Evolutionary conservation across 2,797 vertebrate species (phyloP).

Genomic region (Sebastes iracundus): DNA sequence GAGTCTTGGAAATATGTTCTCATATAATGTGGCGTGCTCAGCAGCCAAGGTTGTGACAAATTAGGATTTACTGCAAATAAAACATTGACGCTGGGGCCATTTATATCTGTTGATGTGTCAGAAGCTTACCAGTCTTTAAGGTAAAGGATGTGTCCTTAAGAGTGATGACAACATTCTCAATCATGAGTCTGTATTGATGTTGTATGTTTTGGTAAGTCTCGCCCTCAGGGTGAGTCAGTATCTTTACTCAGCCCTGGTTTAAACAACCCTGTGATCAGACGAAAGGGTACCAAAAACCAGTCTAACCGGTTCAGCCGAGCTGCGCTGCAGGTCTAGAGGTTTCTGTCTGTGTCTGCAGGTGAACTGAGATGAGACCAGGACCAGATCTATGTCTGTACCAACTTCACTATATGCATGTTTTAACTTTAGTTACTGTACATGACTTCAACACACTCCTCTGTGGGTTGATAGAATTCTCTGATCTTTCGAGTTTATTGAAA

Average conservation of each 20-base stretch:
- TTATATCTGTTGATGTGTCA: conserved; percentile 16
- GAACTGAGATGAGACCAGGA: conserved; percentile 22
- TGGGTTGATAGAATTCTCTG: conserved; percentile 10
- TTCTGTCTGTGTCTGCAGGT: conserved; percentile 32
- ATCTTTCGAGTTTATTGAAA: background rate
- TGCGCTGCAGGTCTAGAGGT: conserved; percentile 14
- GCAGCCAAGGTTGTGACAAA: conserved; percentile 7
- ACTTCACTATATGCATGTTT: conserved; percentile 50
- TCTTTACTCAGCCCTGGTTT: conserved; percentile 53
- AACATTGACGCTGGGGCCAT: conserved; percentile 10
- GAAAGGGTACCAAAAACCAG: conserved; percentile 43
- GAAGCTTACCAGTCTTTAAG: background rate
- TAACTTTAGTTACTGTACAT: conserved; percentile 13
- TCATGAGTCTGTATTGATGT: conserved; percentile 33
- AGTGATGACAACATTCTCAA: conserved; percentile 31
- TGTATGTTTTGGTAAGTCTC: conserved; percentile 30
- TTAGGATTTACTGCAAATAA: conserved; percentile 30
- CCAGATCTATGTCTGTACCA: conserved; percentile 20
- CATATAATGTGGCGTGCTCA: conserved; percentile 34
- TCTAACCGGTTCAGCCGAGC: conserved; percentile 31
- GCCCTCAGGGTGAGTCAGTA: conserved; percentile 36
- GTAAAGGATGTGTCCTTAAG: background rate
- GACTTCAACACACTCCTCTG: conserved; percentile 29
- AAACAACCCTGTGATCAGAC: conserved; percentile 38
- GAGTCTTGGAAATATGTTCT: conserved; percentile 67